These are phyloP conservation scores for Lamellibrachia columna DNA, from an alignment of 2,888 invertebrate genomes.

Conservation along the genomic window DNA sequence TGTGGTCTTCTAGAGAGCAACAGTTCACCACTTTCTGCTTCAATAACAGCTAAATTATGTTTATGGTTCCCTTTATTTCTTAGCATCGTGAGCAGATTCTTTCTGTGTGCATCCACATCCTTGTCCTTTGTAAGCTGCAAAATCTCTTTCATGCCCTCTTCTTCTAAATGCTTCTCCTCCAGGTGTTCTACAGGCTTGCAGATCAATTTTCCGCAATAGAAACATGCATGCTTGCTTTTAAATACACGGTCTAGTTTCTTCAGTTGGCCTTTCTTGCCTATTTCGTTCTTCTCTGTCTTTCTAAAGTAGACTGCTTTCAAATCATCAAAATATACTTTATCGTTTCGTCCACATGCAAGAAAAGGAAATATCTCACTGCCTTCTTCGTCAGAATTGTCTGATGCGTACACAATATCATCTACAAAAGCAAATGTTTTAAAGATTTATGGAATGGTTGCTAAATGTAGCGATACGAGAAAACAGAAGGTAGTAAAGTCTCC, in stretches of 20 bases:
- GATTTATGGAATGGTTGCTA: too few species aligned
- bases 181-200: not conserved
- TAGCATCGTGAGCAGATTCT: too few species aligned
- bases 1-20: too few species aligned
- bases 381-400: not conserved
- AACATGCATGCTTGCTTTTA: not conserved
- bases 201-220: not conserved
- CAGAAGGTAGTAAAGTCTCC: too few species aligned
- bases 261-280: not conserved
- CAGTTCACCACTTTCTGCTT: too few species aligned
- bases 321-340: not conserved
- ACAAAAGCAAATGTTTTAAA: not conserved
- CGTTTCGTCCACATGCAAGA: not conserved
- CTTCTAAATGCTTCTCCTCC: not conserved
- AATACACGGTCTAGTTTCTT: not conserved
- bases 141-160: too few species aligned
- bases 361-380: not conserved
- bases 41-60: too few species aligned
- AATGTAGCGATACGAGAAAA: too few species aligned
- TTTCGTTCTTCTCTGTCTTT: not conserved
- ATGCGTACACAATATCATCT: not conserved
- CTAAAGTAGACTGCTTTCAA: constrained; percentile 5
- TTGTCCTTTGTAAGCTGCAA: too few species aligned
- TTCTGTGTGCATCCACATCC: too few species aligned
- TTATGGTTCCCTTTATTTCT: too few species aligned